A percentile compares a stretch with the other conserved stretches of the same genome.
phyloP scores from a whole-genome alignment of 1,140 invertebrate genomes.

The Platyscapa corneri region DNA sequence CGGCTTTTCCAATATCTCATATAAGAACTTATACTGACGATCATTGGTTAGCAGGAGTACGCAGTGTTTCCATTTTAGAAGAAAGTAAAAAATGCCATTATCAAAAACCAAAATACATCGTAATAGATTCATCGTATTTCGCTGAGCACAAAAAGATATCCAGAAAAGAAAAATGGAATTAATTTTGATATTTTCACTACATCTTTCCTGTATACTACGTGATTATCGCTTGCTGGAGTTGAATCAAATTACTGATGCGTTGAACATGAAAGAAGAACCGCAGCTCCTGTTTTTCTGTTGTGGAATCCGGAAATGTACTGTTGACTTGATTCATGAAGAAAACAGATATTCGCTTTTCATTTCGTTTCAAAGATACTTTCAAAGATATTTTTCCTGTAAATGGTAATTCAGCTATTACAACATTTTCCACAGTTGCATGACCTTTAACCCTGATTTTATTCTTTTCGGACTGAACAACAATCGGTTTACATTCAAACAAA shows the following conservation, averaged over 20 bases:
- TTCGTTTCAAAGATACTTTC: background rate
- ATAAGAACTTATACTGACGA: background rate
- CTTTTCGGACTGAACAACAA: background rate
- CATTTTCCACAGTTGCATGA: background rate
- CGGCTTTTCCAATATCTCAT: background rate
- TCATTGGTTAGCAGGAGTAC: background rate
- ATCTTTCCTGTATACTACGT: background rate
- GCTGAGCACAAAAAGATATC: background rate
- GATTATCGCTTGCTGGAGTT: slow-evolving; percentile 31
- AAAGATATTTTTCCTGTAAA: background rate
- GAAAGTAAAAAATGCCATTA: background rate
- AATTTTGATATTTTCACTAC: too few relatives aligned
- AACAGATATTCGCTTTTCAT: slow-evolving; percentile 20
- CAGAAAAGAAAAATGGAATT: background rate
- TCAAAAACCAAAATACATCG: background rate
- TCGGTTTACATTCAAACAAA: too few relatives aligned
- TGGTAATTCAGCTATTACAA: slow-evolving; percentile 14
- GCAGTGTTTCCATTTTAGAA: background rate
- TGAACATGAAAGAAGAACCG: background rate
- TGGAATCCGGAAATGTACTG: slow-evolving; percentile 23
- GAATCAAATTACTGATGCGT: background rate
- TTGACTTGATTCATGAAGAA: background rate
- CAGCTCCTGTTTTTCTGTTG: background rate
- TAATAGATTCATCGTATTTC: background rate
- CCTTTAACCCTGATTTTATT: background rate